phyloP scores from a whole-genome alignment of 2,113 vertebrate species.

The Ellobius talpinus region DNA sequence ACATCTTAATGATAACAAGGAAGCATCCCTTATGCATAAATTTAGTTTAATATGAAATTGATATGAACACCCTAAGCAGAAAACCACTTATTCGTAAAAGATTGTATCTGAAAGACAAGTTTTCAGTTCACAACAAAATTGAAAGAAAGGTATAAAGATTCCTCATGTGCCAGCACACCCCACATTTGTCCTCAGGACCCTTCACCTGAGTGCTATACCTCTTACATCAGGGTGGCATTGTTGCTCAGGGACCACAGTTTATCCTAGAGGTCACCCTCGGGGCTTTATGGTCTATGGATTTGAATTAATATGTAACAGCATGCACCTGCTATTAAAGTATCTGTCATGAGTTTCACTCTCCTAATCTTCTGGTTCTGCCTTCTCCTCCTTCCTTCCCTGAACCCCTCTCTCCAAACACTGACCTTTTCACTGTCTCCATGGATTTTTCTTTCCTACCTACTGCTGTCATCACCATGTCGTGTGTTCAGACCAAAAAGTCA shows the following conservation, averaged over 20 bases:
- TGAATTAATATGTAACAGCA: background rate
- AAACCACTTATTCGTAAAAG: background rate
- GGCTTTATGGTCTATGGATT: background rate
- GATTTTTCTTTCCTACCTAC: background rate
- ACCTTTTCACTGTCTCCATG: too few relatives aligned
- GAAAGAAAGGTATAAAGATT: background rate
- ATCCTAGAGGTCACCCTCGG: background rate
- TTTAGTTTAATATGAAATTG: background rate
- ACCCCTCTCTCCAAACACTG: too few relatives aligned
- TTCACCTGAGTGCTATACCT: background rate
- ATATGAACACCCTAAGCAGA: background rate
- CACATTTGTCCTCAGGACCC: background rate
- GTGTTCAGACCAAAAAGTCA: background rate
- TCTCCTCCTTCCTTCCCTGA: background rate
- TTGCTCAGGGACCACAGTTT: background rate
- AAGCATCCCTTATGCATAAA: background rate
- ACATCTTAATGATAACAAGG: background rate
- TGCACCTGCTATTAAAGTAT: background rate
- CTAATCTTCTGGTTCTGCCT: background rate
- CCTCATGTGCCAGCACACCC: accelerated
- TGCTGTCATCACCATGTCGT: background rate
- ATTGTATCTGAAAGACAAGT: background rate
- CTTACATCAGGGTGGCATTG: background rate
- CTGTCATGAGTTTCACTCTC: background rate
- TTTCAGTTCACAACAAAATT: background rate